Conservation (phyloP, 2,888 invertebrate genomes). For the Tachina grossa region DNA sequence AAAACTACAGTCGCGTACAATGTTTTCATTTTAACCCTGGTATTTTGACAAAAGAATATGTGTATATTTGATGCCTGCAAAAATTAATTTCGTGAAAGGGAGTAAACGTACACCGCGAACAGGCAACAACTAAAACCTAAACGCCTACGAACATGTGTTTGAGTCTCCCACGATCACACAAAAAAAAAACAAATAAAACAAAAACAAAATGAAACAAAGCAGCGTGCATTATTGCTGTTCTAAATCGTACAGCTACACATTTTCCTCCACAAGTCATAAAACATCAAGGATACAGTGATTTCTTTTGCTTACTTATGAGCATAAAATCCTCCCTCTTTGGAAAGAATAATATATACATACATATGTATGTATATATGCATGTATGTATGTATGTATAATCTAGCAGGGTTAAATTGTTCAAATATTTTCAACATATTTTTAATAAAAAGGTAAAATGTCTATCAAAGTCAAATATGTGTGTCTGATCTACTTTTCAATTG, state of each 20-base stretch:
- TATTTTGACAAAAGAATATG: conserved; percentile 34
- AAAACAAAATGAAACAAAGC: conserved; percentile 27
- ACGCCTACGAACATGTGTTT: conserved; percentile 74
- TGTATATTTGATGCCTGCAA: conserved; percentile 30
- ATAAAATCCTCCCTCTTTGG: conserved; percentile 26
- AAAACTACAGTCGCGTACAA: conserved; percentile 35
- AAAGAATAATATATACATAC: neutral
- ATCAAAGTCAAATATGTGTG: conserved; percentile 62
- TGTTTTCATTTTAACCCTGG: conserved; percentile 43
- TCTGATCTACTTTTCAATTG: conserved; percentile 35
- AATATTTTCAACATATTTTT: conserved; percentile 39
- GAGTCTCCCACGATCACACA: conserved; percentile 76
- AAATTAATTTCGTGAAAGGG: conserved; percentile 33
- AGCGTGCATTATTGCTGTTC: conserved; percentile 20
- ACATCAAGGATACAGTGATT: conserved; percentile 49
- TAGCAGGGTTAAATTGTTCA: conserved; percentile 57
- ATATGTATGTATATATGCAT: neutral
- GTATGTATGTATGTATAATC: neutral
- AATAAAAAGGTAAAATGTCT: conserved; percentile 53
- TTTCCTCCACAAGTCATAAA: conserved; percentile 1
- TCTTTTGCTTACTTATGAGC: conserved; percentile 14
- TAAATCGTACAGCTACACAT: conserved; percentile 5
- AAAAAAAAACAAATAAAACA: conserved; percentile 18
- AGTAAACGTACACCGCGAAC: conserved; percentile 14
- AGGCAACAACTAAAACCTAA: conserved; percentile 36